Evolutionary conservation across 2,797 vertebrate species (phyloP).

Genomic region (Sciurus vulgaris): DNA sequence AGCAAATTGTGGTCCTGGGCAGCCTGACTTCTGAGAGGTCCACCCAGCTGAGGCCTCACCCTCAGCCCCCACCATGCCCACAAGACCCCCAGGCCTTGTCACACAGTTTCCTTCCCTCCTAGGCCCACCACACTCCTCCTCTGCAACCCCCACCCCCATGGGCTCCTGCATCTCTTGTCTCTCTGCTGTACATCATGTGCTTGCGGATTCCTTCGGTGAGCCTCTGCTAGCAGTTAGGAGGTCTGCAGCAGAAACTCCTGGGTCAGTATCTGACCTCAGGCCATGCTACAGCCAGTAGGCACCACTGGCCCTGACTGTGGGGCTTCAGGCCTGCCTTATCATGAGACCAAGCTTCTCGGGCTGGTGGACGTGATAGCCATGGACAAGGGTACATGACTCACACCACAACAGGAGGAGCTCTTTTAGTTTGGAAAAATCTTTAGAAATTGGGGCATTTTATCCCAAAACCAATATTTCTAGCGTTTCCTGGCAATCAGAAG

Average conservation of each 20-base stretch:
- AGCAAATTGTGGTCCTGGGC: not conserved
- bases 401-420: not conserved
- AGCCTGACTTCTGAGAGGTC: not conserved
- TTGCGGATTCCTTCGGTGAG: not conserved
- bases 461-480: not conserved
- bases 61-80: too few species aligned
- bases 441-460: too few species aligned
- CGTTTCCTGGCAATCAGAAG: too few species aligned
- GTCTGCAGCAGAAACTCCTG: too few species aligned
- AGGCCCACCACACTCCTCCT: not conserved
- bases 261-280: too few species aligned
- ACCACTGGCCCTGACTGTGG: too few species aligned
- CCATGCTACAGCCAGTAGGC: too few species aligned
- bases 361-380: not conserved
- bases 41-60: too few species aligned
- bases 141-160: accelerated
- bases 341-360: not conserved
- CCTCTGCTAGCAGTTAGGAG: not conserved
- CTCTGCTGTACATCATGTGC: not conserved
- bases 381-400: accelerated
- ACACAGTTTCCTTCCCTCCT: too few species aligned
- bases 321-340: not conserved
- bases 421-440: not conserved
- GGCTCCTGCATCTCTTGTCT: not conserved
- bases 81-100: too few species aligned